Percentiles rank a stretch among this genome's conserved stretches.
Conservation (phyloP, 2,888 invertebrate genomes). For the Didymodactylos carnosus region DNA sequence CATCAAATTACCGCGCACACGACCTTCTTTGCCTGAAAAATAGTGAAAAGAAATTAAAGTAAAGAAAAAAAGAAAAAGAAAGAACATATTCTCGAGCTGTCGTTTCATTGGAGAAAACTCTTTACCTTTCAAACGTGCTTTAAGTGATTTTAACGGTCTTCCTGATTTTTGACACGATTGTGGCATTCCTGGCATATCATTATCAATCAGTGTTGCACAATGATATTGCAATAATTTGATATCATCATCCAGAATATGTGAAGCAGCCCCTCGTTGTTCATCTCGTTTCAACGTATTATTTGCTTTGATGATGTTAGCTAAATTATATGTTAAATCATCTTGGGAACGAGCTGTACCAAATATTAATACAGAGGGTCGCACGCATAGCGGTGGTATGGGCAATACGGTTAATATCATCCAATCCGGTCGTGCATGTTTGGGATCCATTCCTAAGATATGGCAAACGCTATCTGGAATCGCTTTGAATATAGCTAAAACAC, state of each 20-base stretch:
- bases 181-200: constrained; percentile 94
- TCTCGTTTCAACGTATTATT: constrained; percentile 86
- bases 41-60: not conserved
- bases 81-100: too few species aligned
- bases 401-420: constrained; percentile 97
- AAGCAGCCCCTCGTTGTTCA: constrained; percentile 85
- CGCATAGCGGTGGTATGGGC: constrained; percentile 76
- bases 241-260: constrained; percentile 87
- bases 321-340: constrained; percentile 94
- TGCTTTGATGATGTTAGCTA: constrained; percentile 89
- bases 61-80: too few species aligned
- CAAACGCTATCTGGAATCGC: constrained; percentile 46
- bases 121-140: constrained; percentile 65
- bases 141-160: constrained; percentile 86
- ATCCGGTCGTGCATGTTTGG: constrained; percentile 76
- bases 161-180: constrained; percentile 92
- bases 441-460: constrained; percentile 51
- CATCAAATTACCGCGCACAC: constrained; percentile 97
- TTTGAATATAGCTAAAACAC: constrained; percentile 88
- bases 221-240: constrained; percentile 94
- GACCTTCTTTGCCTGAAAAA: constrained; percentile 63
- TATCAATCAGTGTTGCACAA: constrained; percentile 89
- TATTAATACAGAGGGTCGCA: constrained; percentile 94
- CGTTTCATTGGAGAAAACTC: too few species aligned
- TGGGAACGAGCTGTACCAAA: constrained; percentile 76